Percentiles rank a stretch among this genome's conserved stretches.
phyloP scores from a whole-genome alignment of 2,797 vertebrate genomes.

The Aselliscus stoliczkanus region DNA sequence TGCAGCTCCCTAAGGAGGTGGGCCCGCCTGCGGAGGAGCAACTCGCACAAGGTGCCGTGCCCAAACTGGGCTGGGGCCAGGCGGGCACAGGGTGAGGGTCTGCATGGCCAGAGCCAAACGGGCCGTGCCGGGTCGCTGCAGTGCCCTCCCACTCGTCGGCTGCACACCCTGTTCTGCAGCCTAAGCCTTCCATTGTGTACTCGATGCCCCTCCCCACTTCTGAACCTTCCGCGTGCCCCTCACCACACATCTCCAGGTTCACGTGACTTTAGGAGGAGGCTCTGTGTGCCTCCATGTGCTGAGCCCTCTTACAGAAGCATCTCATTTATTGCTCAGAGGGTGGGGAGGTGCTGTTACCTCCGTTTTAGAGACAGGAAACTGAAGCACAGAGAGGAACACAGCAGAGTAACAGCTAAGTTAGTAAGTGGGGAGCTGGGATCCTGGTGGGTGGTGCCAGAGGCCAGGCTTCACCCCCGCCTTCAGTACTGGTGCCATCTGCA shows the following conservation, averaged over 20 bases:
- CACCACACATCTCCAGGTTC: background rate
- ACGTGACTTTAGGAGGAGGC: accelerated
- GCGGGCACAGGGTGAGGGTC: accelerated
- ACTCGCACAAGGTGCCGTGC: constrained; percentile 64
- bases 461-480: accelerated
- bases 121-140: accelerated
- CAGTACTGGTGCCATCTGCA: accelerated
- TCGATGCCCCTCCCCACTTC: background rate
- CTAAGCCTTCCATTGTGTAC: background rate
- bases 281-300: accelerated
- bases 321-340: background rate
- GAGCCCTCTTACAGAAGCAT: accelerated
- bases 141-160: accelerated
- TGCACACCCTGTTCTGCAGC: background rate
- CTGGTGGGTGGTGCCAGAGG: background rate
- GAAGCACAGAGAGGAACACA: accelerated
- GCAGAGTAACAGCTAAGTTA: no score
- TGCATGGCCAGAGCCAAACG: accelerated
- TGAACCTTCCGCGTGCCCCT: accelerated
- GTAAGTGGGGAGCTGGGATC: background rate
- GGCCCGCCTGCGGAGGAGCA: background rate
- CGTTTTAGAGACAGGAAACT: background rate
- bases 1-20: constrained; percentile 39
- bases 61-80: accelerated
- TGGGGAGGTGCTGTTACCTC: accelerated